A percentile compares a stretch with the other conserved stretches of the same genome.
Evolutionary conservation across 2,888 invertebrate species (phyloP).

Genomic region (Anoncus sp.): DNA sequence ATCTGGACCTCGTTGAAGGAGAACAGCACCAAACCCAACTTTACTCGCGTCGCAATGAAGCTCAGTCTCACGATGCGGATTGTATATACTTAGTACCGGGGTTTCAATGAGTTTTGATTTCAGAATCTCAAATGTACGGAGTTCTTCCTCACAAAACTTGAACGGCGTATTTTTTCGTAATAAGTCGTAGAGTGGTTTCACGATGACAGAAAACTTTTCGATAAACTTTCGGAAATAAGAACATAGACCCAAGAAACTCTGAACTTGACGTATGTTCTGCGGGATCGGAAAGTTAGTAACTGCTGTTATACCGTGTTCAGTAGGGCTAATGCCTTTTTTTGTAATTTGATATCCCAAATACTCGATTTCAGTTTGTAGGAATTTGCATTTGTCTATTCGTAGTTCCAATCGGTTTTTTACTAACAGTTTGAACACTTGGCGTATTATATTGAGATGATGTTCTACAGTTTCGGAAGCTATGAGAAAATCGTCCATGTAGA

Average conservation of each 20-base stretch:
- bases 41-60: conserved; percentile 77
- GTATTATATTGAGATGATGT: conserved; percentile 13
- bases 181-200: conserved; percentile 73
- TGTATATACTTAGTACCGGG: conserved; percentile 57
- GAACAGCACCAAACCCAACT: conserved; percentile 74
- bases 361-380: conserved; percentile 55
- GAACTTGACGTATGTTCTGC: conserved; percentile 63
- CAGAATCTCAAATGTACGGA: conserved; percentile 34
- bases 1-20: conserved; percentile 73
- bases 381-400: conserved; percentile 59
- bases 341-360: conserved; percentile 63
- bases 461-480: conserved; percentile 44
- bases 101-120: conserved; percentile 39
- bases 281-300: conserved; percentile 68
- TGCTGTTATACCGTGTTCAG: conserved; percentile 54
- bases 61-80: conserved; percentile 35
- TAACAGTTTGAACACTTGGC: conserved; percentile 26
- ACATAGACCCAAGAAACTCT: conserved; percentile 69
- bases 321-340: conserved; percentile 56
- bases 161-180: conserved; percentile 47
- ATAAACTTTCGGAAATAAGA: conserved; percentile 71
- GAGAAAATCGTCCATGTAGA: conserved; percentile 67
- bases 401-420: conserved; percentile 42
- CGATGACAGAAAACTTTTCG: conserved; percentile 61
- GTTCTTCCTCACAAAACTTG: conserved; percentile 46